Base-by-base conservation (phyloP, 2,113 vertebrate genomes). In the Salvelinus namaycush region DNA sequence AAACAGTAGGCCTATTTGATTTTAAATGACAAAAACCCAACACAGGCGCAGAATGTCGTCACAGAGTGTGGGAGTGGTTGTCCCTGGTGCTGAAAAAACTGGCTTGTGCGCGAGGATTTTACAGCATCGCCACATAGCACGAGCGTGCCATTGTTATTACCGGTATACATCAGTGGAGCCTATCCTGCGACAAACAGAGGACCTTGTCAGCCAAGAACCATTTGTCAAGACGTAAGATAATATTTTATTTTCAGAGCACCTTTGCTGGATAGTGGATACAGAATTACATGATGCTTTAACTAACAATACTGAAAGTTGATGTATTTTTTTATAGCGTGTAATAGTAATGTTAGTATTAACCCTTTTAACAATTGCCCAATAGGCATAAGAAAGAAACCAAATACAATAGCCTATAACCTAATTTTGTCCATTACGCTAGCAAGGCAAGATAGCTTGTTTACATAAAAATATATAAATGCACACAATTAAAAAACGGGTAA, bases 81-180 rank as follows among this genome's bases (percentile, higher is more conserved):
- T 27, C 24, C 64, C 64, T 66, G 49, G 49, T 27, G 26, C 64
- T 66, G 64, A 66, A 66, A 66, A 66, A 66, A 8, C 64, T n/a
- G 64, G 64, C 26, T 27, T 22, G 62, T 67, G 65, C 13, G 65
- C 27, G 12, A 67, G 14, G 51, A 54, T 29, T 66, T 66, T 27
- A 66, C 27, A 67, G 65, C 51, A 18, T 18, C 51, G 51, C 16
- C 51, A 18, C 51, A 14, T 54, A 4, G 16, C 12, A 18, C 16
- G 16, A 54, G 51, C 51, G 14, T 11, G 1, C 39, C 39, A 44
- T 44, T 44, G 9, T 44, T 44, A 44, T 44, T 44, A n/a, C n/a
- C n/a, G n/a, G n/a, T n/a, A 44, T 44, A 44, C 39, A 9, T 44
- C 39, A 44, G 39, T 44, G 39, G 9, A 44, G 39, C 54, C 5